phyloP scores from a whole-genome alignment of 1,140 invertebrate genomes.

The Plodia interpunctella region DNA sequence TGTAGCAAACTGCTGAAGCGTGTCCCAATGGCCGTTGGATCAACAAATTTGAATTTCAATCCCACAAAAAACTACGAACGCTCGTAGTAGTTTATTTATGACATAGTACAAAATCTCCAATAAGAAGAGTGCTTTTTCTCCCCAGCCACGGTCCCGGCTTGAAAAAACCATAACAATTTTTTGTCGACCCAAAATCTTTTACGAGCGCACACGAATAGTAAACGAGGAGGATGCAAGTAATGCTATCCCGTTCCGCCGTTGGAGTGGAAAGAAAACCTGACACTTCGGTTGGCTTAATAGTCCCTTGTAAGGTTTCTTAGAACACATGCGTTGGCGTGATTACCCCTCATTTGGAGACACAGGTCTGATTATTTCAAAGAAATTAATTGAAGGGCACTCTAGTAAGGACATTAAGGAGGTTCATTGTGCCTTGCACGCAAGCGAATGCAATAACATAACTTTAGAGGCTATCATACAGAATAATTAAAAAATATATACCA shows the following conservation, averaged over 20 bases:
- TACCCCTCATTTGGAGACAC: conserved; percentile 33
- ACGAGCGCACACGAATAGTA: conserved; percentile 64
- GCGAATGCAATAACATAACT: too few relatives aligned
- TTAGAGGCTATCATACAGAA: too few relatives aligned
- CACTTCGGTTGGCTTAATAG: conserved; percentile 26
- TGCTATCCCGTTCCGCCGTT: conserved; percentile 19
- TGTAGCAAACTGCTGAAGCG: conserved; percentile 17
- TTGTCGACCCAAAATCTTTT: conserved; percentile 64
- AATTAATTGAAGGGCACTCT: conserved; percentile 19
- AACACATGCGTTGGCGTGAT: conserved; percentile 42
- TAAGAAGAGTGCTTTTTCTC: conserved; percentile 46
- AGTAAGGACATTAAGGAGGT: too few relatives aligned
- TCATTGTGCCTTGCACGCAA: too few relatives aligned
- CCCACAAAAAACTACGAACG: conserved; percentile 37
- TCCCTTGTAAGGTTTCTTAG: conserved; percentile 42
- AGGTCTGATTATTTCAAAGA: conserved; percentile 27
- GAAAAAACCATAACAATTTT: conserved; percentile 73
- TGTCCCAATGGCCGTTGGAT: conserved; percentile 43
- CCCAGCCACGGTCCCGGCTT: conserved; percentile 26
- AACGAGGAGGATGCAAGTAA: conserved; percentile 39
- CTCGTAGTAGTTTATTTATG: conserved; percentile 56
- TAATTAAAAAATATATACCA: too few relatives aligned
- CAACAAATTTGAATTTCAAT: conserved; percentile 48
- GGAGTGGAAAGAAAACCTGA: conserved; percentile 32
- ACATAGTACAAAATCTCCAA: conserved; percentile 57